These are phyloP conservation scores for Hyperoplus lanceolatus DNA, from an alignment of 2,797 vertebrate genomes.

Conservation along the genomic window DNA sequence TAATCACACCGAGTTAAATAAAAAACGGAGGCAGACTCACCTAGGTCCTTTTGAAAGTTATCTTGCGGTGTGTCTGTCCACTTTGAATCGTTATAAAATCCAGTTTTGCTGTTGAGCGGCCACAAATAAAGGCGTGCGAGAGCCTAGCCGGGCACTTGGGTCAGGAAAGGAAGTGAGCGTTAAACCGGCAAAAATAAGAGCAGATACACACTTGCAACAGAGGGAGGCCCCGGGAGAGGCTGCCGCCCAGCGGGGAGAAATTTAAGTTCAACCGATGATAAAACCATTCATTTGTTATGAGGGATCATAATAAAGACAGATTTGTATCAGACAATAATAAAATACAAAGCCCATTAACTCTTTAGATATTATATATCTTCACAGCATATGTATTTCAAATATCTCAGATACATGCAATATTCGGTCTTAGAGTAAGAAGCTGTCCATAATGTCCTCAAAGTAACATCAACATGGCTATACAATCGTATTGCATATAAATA, in stretches of 20 bases:
- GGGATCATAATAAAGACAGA: neutral
- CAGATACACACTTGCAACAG: neutral
- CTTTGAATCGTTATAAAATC: slow-evolving; percentile 62
- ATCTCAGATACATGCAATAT: neutral
- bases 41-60: slow-evolving; percentile 59
- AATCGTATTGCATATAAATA: neutral
- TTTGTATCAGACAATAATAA: neutral
- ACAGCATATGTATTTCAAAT: slow-evolving; percentile 25
- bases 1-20: accelerated
- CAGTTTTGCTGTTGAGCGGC: slow-evolving; percentile 74
- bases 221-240: neutral
- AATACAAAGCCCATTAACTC: neutral
- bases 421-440: neutral
- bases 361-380: neutral
- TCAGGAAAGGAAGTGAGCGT: slow-evolving; percentile 71
- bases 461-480: neutral
- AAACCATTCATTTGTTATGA: neutral
- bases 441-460: neutral
- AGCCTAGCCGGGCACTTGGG: slow-evolving; percentile 53
- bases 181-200: neutral
- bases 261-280: neutral
- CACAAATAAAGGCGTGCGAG: slow-evolving; percentile 61
- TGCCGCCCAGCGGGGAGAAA: slow-evolving; percentile 30
- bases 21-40: slow-evolving; percentile 50
- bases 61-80: neutral